A percentile compares a stretch with the other conserved stretches of the same genome.
Conservation (phyloP, 2,888 invertebrate species). For the Neoaliturus tenellus region DNA sequence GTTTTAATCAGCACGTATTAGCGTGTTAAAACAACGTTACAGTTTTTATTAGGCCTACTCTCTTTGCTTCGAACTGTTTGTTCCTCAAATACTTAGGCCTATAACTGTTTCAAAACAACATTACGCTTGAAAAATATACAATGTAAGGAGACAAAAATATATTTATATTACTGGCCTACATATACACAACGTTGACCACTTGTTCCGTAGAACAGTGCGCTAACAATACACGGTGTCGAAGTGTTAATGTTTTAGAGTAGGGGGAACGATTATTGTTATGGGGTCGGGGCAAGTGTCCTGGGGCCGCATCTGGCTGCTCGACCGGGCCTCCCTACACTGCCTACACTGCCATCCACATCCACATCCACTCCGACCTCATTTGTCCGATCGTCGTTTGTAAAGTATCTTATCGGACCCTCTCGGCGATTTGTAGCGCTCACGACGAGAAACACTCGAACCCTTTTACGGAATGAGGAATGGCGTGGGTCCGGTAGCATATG, state of each 20-base stretch:
- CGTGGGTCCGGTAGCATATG: too few species aligned
- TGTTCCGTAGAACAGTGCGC: too few species aligned
- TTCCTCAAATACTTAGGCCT: too few species aligned
- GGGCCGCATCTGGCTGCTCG: not conserved
- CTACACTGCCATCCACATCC: not conserved
- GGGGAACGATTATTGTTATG: slow-evolving; percentile 17
- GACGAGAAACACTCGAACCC: not conserved
- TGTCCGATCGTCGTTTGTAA: not conserved
- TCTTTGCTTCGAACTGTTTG: too few species aligned
- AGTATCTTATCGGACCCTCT: not conserved
- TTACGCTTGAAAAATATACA: too few species aligned
- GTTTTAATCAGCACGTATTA: too few species aligned
- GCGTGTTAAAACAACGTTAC: too few species aligned
- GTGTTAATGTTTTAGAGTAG: not conserved
- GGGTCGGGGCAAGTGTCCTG: not conserved
- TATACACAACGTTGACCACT: too few species aligned
- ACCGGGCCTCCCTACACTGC: not conserved
- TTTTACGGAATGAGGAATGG: not conserved
- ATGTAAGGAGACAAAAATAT: too few species aligned
- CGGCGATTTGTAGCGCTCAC: not conserved
- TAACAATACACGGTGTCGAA: not conserved
- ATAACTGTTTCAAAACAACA: too few species aligned
- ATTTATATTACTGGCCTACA: too few species aligned
- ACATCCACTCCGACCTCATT: not conserved
- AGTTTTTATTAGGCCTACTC: too few species aligned